phyloP scores from a whole-genome alignment of 2,113 vertebrate genomes.

The Myanophis thanlyinensis region DNA sequence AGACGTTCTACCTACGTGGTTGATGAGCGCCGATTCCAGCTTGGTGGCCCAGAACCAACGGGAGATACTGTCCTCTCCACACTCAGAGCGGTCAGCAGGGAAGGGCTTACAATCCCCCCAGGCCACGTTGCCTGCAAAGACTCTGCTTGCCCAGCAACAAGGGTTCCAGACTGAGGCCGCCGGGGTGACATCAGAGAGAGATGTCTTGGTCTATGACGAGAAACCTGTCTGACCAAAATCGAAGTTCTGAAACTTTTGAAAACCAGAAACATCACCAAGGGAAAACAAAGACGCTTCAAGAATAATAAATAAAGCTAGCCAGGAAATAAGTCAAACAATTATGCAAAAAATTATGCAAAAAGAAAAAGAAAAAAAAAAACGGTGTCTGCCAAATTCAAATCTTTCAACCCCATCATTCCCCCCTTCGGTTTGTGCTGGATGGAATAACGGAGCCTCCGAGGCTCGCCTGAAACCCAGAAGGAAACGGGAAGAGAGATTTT shows the following conservation, averaged over 20 bases:
- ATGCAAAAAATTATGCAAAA: neutral
- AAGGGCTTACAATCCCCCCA: neutral
- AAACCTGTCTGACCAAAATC: neutral
- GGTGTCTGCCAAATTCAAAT: neutral
- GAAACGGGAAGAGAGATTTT: neutral
- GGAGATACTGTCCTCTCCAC: neutral
- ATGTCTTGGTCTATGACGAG: neutral
- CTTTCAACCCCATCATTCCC: neutral
- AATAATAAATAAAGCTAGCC: neutral
- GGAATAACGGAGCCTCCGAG: neutral
- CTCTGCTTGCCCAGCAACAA: neutral
- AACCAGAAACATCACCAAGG: neutral
- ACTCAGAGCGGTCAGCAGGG: neutral
- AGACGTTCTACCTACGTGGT: neutral
- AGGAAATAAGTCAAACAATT: neutral
- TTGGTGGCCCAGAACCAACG: neutral
- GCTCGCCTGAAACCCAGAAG: neutral
- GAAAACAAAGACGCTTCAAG: neutral
- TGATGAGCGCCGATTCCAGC: neutral
- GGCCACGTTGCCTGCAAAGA: neutral
- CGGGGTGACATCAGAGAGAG: neutral
- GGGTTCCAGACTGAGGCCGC: neutral
- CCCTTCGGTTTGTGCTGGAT: neutral
- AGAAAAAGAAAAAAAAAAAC: neutral
- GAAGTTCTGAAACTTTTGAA: neutral